Percentiles rank a stretch among this genome's conserved stretches.
Conservation (phyloP, 2,113 vertebrate species). For the Centropus bengalensis region DNA sequence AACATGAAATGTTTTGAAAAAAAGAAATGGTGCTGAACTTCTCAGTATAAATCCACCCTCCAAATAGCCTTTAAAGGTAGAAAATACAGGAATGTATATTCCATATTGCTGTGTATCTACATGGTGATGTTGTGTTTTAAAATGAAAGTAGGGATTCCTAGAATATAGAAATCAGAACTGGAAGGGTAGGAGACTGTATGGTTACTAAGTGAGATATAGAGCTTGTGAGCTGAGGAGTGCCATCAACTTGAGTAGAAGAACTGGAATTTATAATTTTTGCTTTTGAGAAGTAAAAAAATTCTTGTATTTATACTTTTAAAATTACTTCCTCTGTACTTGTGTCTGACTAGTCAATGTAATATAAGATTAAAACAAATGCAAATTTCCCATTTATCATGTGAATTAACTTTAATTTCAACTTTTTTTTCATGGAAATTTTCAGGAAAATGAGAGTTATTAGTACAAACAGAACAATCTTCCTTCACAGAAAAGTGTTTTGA, state of each 20-base stretch:
- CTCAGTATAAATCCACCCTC: not conserved
- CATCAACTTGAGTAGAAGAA: not conserved
- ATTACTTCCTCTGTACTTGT: not conserved
- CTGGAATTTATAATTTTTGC: not conserved
- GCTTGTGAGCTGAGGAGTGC: not conserved
- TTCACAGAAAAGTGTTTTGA: not conserved
- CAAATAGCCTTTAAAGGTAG: not conserved
- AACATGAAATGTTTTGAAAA: not conserved
- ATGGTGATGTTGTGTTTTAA: not conserved
- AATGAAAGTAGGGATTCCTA: not conserved
- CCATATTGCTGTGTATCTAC: not conserved
- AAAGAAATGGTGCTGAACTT: rapidly evolving
- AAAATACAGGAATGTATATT: not conserved
- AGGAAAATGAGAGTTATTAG: not conserved
- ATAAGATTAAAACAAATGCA: not conserved
- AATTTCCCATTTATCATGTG: not conserved
- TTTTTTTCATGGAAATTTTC: not conserved
- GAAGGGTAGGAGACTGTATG: not conserved
- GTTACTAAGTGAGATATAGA: not conserved
- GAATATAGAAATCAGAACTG: not conserved
- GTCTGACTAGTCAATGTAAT: not conserved
- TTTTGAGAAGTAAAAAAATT: not conserved
- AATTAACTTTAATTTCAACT: not conserved
- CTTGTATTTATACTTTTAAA: not conserved
- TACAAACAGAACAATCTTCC: not conserved